Base-by-base conservation (phyloP, 2,888 invertebrate species). In the Cheiracanthium punctorium region DNA sequence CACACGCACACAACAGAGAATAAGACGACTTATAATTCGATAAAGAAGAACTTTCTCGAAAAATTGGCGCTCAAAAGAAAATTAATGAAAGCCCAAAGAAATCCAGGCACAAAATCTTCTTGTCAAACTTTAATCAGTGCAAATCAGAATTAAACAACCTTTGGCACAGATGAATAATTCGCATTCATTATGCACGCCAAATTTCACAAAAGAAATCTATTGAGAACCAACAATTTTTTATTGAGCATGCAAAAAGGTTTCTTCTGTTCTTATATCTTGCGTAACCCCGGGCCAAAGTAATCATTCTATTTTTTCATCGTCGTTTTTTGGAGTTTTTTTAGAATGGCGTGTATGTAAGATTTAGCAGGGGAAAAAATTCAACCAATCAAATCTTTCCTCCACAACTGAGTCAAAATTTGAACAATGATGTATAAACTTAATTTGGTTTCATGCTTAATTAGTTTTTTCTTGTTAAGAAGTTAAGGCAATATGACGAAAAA, bases 111-210 rank as follows among this genome's bases (percentile, higher is more conserved):
- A 52, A 69, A n/a, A 70, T 76, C 29, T 52, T 28, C 67, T 84
- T 84, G 70, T 85, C 69, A 85, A 85, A 85, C 79, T 85, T 84
- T 85, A 85, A 85, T 85, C 84, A 85, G 74, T 74, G 74, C 64
- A 79, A 85, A 85, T 85, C 79, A 74, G 73, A 79, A 79, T 74
- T 64, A 85, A 85, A 77, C 77, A 85, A 85, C 58, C 69, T 85
- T 69, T 74, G 69, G 69, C 69, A 80, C 69, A 70, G 52, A 43
- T 37, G 29, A 76, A 58, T 79, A 85, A 85, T 79, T 79, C 58
- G 33, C 37, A 73, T 85, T 85, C 58, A 73, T 79, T 74, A 79
- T 74, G 41, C 84, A 74, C 43, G 69, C 73, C 58, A 69, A 74
- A 79, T 74, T 85, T 85, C 33, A 73, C 79, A 79, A 80, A 79